Evolutionary conservation across 2,113 vertebrate genomes (phyloP).

Genomic region (Panthera tigris): DNA sequence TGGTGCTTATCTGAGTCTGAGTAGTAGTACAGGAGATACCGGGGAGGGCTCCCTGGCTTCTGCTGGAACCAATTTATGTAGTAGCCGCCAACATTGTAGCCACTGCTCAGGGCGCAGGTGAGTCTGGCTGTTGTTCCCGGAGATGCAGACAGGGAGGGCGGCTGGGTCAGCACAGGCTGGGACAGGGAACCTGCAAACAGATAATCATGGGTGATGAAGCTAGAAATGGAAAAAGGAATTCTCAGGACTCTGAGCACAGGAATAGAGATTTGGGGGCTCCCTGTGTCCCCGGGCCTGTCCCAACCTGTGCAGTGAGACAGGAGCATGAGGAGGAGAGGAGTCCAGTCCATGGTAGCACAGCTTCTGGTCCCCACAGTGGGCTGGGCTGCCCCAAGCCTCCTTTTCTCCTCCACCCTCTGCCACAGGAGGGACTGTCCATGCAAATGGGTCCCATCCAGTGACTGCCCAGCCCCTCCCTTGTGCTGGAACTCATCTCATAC

Average conservation of each 20-base stretch:
- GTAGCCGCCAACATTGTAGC: rapidly evolving
- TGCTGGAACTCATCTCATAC: too few species aligned
- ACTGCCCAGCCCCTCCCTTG: too few species aligned
- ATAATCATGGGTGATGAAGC: background rate
- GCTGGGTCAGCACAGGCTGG: background rate
- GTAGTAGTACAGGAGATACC: rapidly evolving
- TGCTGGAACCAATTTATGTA: rapidly evolving
- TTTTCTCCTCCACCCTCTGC: too few species aligned
- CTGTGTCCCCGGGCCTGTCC: rapidly evolving
- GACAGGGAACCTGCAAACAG: background rate
- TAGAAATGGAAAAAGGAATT: too few species aligned
- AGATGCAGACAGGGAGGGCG: rapidly evolving
- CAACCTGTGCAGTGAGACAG: background rate
- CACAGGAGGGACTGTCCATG: too few species aligned
- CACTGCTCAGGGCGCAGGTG: background rate
- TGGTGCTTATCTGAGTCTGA: background rate
- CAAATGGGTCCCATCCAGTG: too few species aligned
- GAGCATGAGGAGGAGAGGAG: background rate
- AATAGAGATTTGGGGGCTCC: background rate
- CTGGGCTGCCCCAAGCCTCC: too few species aligned
- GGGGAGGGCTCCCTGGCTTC: background rate
- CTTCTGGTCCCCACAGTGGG: too few species aligned
- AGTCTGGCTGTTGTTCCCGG: background rate
- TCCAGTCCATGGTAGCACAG: background rate
- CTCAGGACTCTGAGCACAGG: too few species aligned